These are phyloP conservation scores for Carcharodon carcharias DNA, from an alignment of 2,797 vertebrate species.

Conservation along the genomic window DNA sequence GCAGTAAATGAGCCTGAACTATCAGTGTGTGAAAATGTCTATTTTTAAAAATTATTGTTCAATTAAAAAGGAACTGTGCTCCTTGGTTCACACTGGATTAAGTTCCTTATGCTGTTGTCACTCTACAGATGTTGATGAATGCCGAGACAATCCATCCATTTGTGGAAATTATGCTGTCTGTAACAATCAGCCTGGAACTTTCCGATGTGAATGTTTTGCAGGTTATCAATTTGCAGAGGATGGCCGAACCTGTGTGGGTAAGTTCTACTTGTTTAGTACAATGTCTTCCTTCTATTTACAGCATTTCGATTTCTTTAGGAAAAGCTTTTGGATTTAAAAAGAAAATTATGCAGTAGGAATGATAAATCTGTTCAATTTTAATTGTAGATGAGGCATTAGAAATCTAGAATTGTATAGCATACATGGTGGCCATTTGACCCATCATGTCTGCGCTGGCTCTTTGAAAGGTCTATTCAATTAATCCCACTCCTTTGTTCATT, in stretches of 20 bases:
- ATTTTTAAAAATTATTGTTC: background rate
- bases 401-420: background rate
- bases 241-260: constrained; percentile 72
- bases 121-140: constrained; percentile 81
- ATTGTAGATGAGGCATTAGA: background rate
- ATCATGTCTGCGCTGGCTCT: background rate
- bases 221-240: constrained; percentile 74
- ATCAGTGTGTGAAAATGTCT: too few species aligned
- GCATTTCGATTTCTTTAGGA: background rate
- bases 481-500: background rate
- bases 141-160: constrained; percentile 62
- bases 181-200: constrained; percentile 86
- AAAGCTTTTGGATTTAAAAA: background rate
- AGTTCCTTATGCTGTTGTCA: background rate
- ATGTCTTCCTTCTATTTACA: background rate
- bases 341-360: background rate
- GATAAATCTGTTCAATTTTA: background rate
- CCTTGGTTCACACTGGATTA: background rate
- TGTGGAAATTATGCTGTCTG: constrained; percentile 74
- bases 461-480: background rate
- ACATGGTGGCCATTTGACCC: background rate
- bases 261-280: constrained; percentile 47
- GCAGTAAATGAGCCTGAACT: background rate
- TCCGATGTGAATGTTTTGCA: constrained; percentile 80
- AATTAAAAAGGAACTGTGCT: background rate